Percentiles rank a stretch among this genome's conserved stretches.
phyloP scores from a whole-genome alignment of 2,888 invertebrate species.

The Brachynemurus nebulosus region DNA sequence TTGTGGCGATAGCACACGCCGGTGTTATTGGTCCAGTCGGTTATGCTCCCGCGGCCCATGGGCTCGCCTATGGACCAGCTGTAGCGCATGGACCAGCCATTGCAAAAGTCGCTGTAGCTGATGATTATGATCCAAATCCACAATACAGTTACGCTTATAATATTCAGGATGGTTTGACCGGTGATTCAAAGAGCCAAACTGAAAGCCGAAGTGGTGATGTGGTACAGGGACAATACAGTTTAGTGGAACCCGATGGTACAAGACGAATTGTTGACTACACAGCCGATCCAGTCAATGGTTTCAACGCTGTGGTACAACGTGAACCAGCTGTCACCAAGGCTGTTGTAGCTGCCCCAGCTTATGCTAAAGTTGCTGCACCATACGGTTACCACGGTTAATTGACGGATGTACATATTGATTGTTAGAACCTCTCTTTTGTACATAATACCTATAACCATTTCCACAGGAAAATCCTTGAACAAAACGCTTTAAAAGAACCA shows the following conservation, averaged over 20 bases:
- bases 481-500: too few species aligned
- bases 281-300: conserved; percentile 8
- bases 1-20: conserved; percentile 1
- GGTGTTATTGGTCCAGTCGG: conserved; percentile 4
- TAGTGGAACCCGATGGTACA: conserved; percentile 8
- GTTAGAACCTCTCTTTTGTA: too few species aligned
- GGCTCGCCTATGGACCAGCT: background rate
- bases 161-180: conserved; percentile 5
- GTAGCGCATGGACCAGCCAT: conserved; percentile 1
- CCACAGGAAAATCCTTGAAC: too few species aligned
- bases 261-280: conserved; percentile 8
- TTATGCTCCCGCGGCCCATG: background rate
- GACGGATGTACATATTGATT: too few species aligned
- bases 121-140: conserved; percentile 8
- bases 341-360: conserved; percentile 21
- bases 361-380: conserved; percentile 14
- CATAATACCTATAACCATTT: too few species aligned
- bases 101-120: conserved; percentile 8
- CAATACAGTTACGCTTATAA: conserved; percentile 8
- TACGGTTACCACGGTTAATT: background rate
- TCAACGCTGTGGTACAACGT: conserved; percentile 6
- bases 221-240: conserved; percentile 9
- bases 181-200: conserved; percentile 7
- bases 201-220: conserved; percentile 7
- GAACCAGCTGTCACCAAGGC: conserved; percentile 5